These are phyloP conservation scores for Schrankia costaestrigalis DNA, from an alignment of 2,888 invertebrate genomes.

Conservation along the genomic window DNA sequence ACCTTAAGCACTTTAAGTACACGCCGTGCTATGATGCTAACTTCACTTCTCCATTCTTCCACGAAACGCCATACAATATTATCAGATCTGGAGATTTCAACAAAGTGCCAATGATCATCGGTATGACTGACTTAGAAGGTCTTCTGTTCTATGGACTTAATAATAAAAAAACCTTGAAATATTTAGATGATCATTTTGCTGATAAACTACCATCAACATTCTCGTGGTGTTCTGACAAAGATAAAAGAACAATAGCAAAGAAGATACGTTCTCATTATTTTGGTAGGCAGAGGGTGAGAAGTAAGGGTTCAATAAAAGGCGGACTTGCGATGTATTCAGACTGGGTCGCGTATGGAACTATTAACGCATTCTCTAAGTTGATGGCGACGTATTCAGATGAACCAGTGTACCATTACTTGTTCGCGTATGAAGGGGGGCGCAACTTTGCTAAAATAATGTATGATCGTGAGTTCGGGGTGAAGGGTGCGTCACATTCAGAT, in stretches of 20 bases:
- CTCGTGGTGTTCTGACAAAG: slow-evolving; percentile 52
- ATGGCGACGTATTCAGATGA: slow-evolving; percentile 45
- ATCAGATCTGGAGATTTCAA: slow-evolving; percentile 57
- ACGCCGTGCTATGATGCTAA: slow-evolving; percentile 60
- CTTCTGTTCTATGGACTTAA: slow-evolving; percentile 61
- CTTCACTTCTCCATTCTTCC: slow-evolving; percentile 56
- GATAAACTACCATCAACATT: slow-evolving; percentile 62
- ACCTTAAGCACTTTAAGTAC: slow-evolving; percentile 63
- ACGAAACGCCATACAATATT: slow-evolving; percentile 56
- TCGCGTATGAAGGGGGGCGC: slow-evolving; percentile 59
- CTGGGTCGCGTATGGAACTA: slow-evolving; percentile 55
- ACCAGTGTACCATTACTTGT: slow-evolving; percentile 62
- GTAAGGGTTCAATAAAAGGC: slow-evolving; percentile 34
- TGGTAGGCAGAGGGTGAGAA: slow-evolving; percentile 38
- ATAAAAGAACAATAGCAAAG: slow-evolving; percentile 44
- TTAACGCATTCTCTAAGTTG: slow-evolving; percentile 51
- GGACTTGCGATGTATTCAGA: slow-evolving; percentile 59
- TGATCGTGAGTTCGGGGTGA: slow-evolving; percentile 27
- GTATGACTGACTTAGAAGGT: slow-evolving; percentile 58
- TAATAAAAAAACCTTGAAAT: slow-evolving; percentile 41
- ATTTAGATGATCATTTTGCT: slow-evolving; percentile 52
- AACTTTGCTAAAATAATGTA: slow-evolving; percentile 56
- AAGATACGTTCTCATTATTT: slow-evolving; percentile 59
- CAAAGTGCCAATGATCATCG: slow-evolving; percentile 63
- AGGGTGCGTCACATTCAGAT: slow-evolving; percentile 61